phyloP scores from a whole-genome alignment of 2,113 vertebrate genomes.

The Sphaerodactylus townsendi region DNA sequence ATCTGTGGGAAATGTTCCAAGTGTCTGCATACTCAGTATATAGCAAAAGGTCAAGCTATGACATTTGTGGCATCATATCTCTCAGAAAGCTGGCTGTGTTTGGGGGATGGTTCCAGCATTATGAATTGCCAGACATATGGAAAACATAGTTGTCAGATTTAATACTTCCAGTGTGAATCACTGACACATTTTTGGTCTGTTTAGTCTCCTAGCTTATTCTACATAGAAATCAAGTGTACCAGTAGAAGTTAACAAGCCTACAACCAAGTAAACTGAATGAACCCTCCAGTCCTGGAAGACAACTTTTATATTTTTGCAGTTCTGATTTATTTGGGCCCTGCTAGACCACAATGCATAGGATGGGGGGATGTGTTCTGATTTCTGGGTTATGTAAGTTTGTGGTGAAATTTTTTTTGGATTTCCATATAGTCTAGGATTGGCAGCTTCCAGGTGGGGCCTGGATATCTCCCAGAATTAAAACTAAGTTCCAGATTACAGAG shows the following conservation, averaged over 20 bases:
- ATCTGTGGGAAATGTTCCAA: neutral
- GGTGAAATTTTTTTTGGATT: no score
- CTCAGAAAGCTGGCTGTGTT: neutral
- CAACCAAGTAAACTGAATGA: neutral
- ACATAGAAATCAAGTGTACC: neutral
- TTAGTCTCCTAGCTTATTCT: neutral
- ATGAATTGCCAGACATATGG: neutral
- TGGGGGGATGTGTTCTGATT: neutral
- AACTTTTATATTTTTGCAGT: neutral
- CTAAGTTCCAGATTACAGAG: no score
- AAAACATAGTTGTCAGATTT: slow-evolving; percentile 2
- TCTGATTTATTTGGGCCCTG: neutral
- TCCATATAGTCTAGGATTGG: no score
- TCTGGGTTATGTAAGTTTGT: no score
- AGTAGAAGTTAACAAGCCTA: no score
- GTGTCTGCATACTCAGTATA: neutral
- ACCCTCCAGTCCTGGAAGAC: no score
- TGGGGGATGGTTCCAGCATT: neutral
- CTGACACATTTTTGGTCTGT: neutral
- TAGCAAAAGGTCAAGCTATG: neutral
- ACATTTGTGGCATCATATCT: neutral
- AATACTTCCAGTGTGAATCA: neutral
- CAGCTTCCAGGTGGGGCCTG: no score
- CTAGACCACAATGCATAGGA: neutral
- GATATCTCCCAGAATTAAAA: no score